A percentile compares a stretch with the other conserved stretches of the same genome.
These are phyloP conservation scores for Pimephales promelas DNA, from an alignment of 2,113 vertebrate genomes.

Conservation along the genomic window DNA sequence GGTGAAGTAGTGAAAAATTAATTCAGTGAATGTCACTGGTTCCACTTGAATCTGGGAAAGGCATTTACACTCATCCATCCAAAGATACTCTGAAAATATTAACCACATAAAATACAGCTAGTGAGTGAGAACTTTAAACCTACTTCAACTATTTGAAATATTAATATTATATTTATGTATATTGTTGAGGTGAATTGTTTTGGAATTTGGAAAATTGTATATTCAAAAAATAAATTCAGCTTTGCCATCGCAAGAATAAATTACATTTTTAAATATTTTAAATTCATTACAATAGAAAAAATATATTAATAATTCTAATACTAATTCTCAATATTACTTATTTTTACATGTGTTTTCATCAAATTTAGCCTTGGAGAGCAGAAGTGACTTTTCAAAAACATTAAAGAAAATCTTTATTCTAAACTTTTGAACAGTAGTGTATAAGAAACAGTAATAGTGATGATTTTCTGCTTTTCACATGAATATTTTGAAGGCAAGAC, in stretches of 20 bases:
- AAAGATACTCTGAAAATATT: too few relatives aligned
- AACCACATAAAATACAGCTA: not conserved
- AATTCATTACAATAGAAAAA: not conserved
- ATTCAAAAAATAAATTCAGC: too few relatives aligned
- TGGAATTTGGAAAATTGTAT: too few relatives aligned
- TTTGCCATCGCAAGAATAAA: too few relatives aligned
- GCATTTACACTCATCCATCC: not conserved
- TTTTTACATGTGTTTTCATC: not conserved
- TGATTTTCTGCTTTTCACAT: not conserved
- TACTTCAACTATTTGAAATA: not conserved
- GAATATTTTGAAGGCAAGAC: not conserved
- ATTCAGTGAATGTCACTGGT: not conserved
- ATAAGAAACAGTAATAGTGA: not conserved
- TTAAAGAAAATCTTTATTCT: not conserved
- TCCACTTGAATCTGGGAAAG: not conserved
- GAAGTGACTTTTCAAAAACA: not conserved
- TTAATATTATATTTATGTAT: not conserved
- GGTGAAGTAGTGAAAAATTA: constrained; percentile 1
- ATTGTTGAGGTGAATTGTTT: not conserved
- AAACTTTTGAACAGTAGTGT: not conserved
- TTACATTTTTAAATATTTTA: too few relatives aligned
- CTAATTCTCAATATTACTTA: too few relatives aligned
- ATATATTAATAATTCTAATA: not conserved
- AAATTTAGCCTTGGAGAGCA: not conserved
- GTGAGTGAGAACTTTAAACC: not conserved